phyloP scores from a whole-genome alignment of 2,888 invertebrate genomes.

The Hipparchia semele region DNA sequence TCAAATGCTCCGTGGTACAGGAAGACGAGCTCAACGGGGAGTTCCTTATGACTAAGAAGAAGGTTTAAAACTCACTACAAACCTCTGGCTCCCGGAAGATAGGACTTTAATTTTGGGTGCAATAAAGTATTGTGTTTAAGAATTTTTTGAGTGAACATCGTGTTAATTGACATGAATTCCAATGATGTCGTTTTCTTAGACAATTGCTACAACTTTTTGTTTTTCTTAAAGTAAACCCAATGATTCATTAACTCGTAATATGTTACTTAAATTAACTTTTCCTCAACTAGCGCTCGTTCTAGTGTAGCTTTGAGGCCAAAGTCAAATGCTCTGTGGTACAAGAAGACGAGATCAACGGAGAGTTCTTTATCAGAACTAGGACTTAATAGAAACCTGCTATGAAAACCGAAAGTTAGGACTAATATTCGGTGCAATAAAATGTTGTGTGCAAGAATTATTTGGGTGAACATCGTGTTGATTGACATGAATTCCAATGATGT shows the following conservation, averaged over 20 bases:
- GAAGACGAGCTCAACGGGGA: constrained; percentile 65
- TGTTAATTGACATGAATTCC: background rate
- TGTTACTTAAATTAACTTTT: too few relatives aligned
- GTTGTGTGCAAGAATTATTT: background rate
- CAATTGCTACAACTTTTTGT: background rate
- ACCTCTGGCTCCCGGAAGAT: background rate
- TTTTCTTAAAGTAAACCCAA: background rate
- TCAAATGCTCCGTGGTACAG: constrained; percentile 52
- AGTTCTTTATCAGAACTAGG: constrained; percentile 46
- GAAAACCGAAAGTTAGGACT: background rate
- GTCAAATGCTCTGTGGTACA: background rate
- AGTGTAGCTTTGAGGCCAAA: too few relatives aligned
- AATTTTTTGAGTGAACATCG: background rate
- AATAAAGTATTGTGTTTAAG: background rate
- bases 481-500: background rate
- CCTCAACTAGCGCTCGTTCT: too few relatives aligned
- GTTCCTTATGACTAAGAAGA: constrained; percentile 42
- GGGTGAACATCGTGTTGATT: background rate
- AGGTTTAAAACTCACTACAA: background rate
- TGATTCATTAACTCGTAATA: background rate
- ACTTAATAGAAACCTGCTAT: background rate
- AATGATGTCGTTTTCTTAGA: background rate
- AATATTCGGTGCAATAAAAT: background rate
- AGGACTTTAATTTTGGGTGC: background rate
- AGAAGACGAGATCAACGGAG: constrained; percentile 46